These are phyloP conservation scores for Neopelma chrysocephalum DNA, from an alignment of 2,797 vertebrate genomes.

Conservation along the genomic window DNA sequence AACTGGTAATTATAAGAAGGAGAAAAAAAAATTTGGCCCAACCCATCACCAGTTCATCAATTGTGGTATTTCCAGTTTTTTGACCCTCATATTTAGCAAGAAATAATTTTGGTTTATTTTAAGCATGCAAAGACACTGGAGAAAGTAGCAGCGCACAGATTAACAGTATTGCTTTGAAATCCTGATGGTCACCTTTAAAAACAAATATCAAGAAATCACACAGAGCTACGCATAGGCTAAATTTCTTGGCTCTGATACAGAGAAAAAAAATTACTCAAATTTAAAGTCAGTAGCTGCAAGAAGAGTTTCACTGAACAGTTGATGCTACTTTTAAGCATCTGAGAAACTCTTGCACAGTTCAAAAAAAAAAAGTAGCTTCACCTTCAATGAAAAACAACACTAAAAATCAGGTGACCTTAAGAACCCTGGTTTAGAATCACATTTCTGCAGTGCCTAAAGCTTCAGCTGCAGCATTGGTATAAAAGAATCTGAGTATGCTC, in stretches of 20 bases:
- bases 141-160: neutral
- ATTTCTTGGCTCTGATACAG: neutral
- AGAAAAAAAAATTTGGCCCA: neutral
- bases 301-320: neutral
- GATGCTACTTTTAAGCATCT: neutral
- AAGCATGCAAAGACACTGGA: neutral
- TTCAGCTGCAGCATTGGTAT: neutral
- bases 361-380: neutral
- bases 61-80: neutral
- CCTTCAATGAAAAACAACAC: neutral
- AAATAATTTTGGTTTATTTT: neutral
- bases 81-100: neutral
- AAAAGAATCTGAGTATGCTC: neutral
- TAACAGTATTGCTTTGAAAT: neutral
- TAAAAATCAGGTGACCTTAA: neutral
- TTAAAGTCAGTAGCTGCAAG: neutral
- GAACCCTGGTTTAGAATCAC: neutral
- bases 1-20: neutral
- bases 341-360: neutral
- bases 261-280: neutral
- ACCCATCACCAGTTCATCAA: neutral
- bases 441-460: neutral
- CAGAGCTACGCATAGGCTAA: neutral
- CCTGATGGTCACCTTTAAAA: neutral
- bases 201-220: neutral